Evolutionary conservation across 2,888 invertebrate genomes (phyloP), one percentile per base, ranked within the genome.

Genomic region (Noctua janthina): DNA sequence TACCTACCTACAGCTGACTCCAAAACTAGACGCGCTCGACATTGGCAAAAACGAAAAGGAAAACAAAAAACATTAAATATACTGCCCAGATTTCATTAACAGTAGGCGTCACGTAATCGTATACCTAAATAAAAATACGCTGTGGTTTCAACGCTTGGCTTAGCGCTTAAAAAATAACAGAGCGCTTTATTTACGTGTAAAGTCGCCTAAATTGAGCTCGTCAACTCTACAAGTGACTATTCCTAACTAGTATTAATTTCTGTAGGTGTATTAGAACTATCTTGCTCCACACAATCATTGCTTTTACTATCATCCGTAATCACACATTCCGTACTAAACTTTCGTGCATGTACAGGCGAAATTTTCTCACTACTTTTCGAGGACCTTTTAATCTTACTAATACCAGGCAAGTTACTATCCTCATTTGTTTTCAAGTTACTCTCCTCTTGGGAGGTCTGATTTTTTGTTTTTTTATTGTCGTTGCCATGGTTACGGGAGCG

Each of bases 291-390:
- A 72, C 51, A 39, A 66, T 72, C 71, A 23, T 67, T 81, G 23
- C 29, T 54, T 23, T 59, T 81, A 43, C 76, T 29, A 56, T 70
- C 81, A 71, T 39, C 51, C 6, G 72, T 51, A n/a, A 76, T 74
- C 29, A 74, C 87, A 76, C 83, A 83, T 43, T 85, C 78, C 0
- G 87, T 64, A 15, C 87, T 85, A n/a, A 85, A 76, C 35, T 85
- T 78, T 8, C 86, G 69, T 11, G 35, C 15, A 0, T 82, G 83
- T 49, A 83, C 68, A 0, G 78, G 83, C 13, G 85, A 85, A 4
- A 82, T 11, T 6, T 2, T 76, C 15, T 68, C 72, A 56, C 35
- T 62, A 56, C 13, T 59, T 39, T 75, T 78, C 2, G 76, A 51
- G 13, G 75, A 71, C 15, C 8, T 17, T 74, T 68, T 76, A 49